Evolutionary conservation across 2,888 invertebrate species (phyloP).

Genomic region (Resseliella maxima): DNA sequence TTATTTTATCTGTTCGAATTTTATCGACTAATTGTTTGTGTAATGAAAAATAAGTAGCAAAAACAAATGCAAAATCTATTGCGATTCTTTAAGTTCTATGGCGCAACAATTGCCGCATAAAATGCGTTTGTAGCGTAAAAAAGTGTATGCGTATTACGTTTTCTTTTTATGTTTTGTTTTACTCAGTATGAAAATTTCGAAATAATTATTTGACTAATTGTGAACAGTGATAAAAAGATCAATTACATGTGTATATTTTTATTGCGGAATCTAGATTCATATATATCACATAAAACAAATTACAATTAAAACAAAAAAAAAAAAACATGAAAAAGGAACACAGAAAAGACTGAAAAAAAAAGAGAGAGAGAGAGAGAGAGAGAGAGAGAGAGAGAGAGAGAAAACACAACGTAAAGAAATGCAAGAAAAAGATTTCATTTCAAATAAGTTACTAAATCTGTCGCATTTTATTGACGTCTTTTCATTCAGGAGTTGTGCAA

Average conservation of each 20-base stretch:
- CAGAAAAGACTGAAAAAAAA: neutral
- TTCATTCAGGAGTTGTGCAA: neutral
- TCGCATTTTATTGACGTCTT: neutral
- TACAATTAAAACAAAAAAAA: slow-evolving; percentile 25
- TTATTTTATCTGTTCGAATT: too few relatives aligned
- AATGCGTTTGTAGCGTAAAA: too few relatives aligned
- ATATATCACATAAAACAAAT: slow-evolving; percentile 15
- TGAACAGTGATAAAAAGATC: slow-evolving; percentile 12
- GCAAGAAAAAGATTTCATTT: slow-evolving; percentile 14
- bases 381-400: neutral
- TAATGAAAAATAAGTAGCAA: too few relatives aligned
- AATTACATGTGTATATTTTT: neutral
- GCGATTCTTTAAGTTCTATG: too few relatives aligned
- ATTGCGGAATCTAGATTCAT: slow-evolving; percentile 36
- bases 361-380: neutral
- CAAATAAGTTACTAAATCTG: slow-evolving; percentile 17
- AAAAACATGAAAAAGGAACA: neutral
- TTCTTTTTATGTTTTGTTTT: neutral
- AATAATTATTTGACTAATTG: neutral
- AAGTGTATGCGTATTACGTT: neutral
- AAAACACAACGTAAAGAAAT: too few relatives aligned
- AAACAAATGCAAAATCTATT: too few relatives aligned
- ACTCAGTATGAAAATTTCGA: slow-evolving; percentile 12
- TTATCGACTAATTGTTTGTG: too few relatives aligned
- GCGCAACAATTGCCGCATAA: too few relatives aligned